Evolutionary conservation across 2,888 invertebrate species (phyloP).

Genomic region (Podabrus alpinus): DNA sequence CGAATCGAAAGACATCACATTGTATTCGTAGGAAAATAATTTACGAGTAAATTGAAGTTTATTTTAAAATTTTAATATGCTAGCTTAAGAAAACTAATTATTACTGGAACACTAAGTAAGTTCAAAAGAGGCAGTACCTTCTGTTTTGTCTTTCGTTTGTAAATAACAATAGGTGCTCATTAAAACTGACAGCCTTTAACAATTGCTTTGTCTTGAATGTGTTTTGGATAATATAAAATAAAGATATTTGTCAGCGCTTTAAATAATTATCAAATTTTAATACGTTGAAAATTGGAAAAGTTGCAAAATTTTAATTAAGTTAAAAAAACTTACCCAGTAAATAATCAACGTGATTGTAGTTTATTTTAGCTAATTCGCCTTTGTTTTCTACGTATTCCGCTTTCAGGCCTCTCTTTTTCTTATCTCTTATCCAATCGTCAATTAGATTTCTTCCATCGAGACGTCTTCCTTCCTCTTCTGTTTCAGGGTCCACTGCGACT

Average conservation of each 20-base stretch:
- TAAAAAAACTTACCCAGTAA: constrained; percentile 64
- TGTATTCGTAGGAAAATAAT: background rate
- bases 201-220: background rate
- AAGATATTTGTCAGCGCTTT: background rate
- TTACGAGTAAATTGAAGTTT: background rate
- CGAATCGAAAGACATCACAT: too few relatives aligned
- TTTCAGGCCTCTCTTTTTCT: constrained; percentile 67
- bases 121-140: constrained; percentile 2
- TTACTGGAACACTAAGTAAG: constrained; percentile 7
- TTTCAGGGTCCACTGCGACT: constrained; percentile 71
- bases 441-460: constrained; percentile 78
- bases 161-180: background rate
- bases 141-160: background rate
- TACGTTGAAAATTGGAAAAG: background rate
- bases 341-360: constrained; percentile 73
- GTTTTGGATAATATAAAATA: background rate
- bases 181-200: constrained; percentile 2
- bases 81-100: constrained; percentile 5
- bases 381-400: constrained; percentile 76
- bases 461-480: constrained; percentile 71
- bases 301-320: background rate
- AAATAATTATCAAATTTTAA: background rate
- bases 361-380: constrained; percentile 71
- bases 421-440: constrained; percentile 78
- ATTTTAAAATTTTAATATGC: background rate